Base-by-base conservation (phyloP, 1,140 invertebrate species). In the Nasonia longicornis region DNA sequence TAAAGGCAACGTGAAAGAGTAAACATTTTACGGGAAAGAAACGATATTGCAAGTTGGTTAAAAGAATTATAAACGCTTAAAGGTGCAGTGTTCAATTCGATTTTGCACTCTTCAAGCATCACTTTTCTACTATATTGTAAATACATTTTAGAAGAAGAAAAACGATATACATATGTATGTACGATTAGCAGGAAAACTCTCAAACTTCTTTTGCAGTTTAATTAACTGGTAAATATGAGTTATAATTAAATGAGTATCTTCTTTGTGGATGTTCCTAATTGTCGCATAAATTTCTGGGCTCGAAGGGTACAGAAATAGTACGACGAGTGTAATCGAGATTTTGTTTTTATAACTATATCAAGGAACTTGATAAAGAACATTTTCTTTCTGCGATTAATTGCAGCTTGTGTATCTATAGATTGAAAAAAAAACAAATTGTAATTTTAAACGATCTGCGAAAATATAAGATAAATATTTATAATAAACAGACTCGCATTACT, bases 71-170 rank as follows among this genome's bases (percentile, higher is more conserved):
- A n/a, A 52, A 77, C 11, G 58, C n/a, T 78, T 42, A 26, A 67
- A 77, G 26, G 77, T 71, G 77, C 72, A 76, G 22, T 22, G 77
- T 82, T 82, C 66, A 63, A 82, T 79, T n/a, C 42, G n/a, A 58
- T 78, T 81, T 82, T 75, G 29, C 72, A 82, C 63, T 70, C 75
- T 73, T 35, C 58, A 74, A 70, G 52, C 74, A 66, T 26, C 81
- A 83, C 77, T 80, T 83, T 80, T 83, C 63, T 83, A 83, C 58
- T 72, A 80, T 80, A 83, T 77, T 83, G 78, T 83, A 83, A 63
- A 83, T 80, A 80, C 77, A 67, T 79, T 58, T 64, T 79, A 76
- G 77, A 64, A 58, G 63, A 70, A 75, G 35, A 52, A 70, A 66
- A 67, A 45, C 2, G 20, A 12, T 79, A 82, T 75, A 75, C 66